Base-by-base conservation (phyloP, 2,113 vertebrate species). In the Paraplagusia blochii region DNA sequence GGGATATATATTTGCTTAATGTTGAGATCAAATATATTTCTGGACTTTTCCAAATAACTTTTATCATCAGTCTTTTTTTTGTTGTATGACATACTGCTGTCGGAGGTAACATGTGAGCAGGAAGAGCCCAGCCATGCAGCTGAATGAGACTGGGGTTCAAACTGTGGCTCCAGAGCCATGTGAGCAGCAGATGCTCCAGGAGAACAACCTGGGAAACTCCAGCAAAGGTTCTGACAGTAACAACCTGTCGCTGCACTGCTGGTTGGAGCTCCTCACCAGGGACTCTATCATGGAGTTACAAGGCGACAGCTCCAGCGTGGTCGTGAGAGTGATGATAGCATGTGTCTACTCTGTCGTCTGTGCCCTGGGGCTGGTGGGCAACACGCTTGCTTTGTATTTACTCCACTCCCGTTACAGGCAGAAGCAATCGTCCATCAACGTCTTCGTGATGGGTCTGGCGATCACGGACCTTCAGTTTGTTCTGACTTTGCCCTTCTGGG, bases 391-490 rank as follows among this genome's bases (percentile, higher is more conserved):
- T 11, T 83, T 93, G n/a, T 90, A 90, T 68, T 79, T 93, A 54
- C 85, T 93, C 34, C 87, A 88, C 58, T 90, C 90, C 0, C 89
- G 88, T 19, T 87, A 88, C 81, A 77, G 77, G 38, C 85, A 86
- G 64, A 90, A 90, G 63, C 88, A 87, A 22, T 92, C 91, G 3
- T 90, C 90, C 47, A 89, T 92, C 57, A 92, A 90, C 56, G 90
- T 89, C 69, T 90, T 92, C 13, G 89, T 92, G 46, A 91, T 93
- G 89, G 90, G 90, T 52, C 58, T 93, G 85, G 90, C 91, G 0
- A 70, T 92, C 63, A 92, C 91, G 0, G 92, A 92, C 50, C 79
- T 93, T 13, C 92, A 93, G 77, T 93, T 93, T 47, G 91, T 92
- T 11, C 78, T 92, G 51, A 92, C 91, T 0, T 59, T 93, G 22